Base-by-base conservation (phyloP, 2,113 vertebrate species). In the Dendrocopos noguchii region DNA sequence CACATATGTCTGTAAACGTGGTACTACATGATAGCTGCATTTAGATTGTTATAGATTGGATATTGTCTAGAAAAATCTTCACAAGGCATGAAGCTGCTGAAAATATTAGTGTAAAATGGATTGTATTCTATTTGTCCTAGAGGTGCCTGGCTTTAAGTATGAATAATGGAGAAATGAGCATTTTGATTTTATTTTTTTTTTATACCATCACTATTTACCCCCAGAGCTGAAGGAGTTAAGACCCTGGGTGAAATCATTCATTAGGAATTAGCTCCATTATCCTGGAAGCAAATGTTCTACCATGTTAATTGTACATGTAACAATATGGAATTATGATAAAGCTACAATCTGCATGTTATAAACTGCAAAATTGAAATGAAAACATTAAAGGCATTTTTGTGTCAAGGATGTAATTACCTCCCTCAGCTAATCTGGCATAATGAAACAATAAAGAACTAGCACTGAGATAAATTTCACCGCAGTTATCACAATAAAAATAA, bases 401-500 rank as follows among this genome's bases (percentile, higher is more conserved):
- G 93, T 75, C 87, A 83, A 94, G 96, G 97, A 95, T 92, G 36
- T 97, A 98, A 97, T 98, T 97, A 96, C 95, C 90, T 97, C 92
- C 93, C 75, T 97, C 90, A 90, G 95, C 90, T 97, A 90, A 93
- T 79, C 93, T 96, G 95, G 89, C 88, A 80, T 95, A 67, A 96
- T 95, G 95, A 97, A 97, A 96, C 95, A 72, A 89, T 96, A 92
- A 97, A 97, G 91, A 83, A 89, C 89, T 85, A 94, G 91, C 65
- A 63, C 78, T 82, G 68, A 94, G 83, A 95, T 98, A 92, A 97
- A 97, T 98, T 97, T 92, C 91, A 76, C 88, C 65, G 7, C 94
- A 11, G 88, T 97, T 97, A 96, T 96, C 94, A 98, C 95, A 97
- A 91, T 96, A 93, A 94, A 97, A 97, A 97, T 98, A 95, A 97